A percentile compares a stretch with the other conserved stretches of the same genome.
Conservation (phyloP, 2,797 vertebrate genomes). For the Amphiprion clarkii region DNA sequence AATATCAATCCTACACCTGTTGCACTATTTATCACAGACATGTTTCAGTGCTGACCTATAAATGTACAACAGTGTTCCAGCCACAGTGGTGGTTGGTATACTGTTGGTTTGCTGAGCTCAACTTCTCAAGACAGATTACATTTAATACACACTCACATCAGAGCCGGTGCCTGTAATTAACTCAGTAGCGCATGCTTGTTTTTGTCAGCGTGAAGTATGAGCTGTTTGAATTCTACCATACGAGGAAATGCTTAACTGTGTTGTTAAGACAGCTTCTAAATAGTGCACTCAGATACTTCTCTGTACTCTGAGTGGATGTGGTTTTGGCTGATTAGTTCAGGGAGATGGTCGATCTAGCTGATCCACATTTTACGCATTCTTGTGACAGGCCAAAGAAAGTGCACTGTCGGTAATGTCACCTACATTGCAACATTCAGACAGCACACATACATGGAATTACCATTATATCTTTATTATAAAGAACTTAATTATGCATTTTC, state of each 20-base stretch:
- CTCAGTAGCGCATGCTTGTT: neutral
- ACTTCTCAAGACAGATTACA: neutral
- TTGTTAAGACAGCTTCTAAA: too few relatives aligned
- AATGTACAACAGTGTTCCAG: neutral
- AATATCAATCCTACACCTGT: conserved; percentile 60
- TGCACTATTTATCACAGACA: conserved; percentile 39
- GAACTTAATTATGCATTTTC: too few relatives aligned
- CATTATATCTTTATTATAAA: too few relatives aligned
- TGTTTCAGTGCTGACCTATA: conserved; percentile 36
- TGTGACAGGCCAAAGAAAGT: neutral
- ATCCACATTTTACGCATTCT: conserved; percentile 74
- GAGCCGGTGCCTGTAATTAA: neutral
- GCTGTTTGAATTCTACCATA: neutral
- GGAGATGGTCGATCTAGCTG: conserved; percentile 10
- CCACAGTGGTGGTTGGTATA: neutral
- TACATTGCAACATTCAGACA: too few relatives aligned
- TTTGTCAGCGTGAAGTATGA: neutral
- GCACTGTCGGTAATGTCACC: neutral
- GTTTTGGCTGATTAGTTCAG: conserved; percentile 22
- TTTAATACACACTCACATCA: neutral
- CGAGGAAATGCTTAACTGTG: neutral
- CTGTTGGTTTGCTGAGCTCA: neutral
- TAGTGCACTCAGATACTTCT: neutral
- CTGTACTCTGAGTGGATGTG: neutral
- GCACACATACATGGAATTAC: too few relatives aligned